phyloP scores from a whole-genome alignment of 1,140 invertebrate genomes.

The Hydropsyche tenuis region DNA sequence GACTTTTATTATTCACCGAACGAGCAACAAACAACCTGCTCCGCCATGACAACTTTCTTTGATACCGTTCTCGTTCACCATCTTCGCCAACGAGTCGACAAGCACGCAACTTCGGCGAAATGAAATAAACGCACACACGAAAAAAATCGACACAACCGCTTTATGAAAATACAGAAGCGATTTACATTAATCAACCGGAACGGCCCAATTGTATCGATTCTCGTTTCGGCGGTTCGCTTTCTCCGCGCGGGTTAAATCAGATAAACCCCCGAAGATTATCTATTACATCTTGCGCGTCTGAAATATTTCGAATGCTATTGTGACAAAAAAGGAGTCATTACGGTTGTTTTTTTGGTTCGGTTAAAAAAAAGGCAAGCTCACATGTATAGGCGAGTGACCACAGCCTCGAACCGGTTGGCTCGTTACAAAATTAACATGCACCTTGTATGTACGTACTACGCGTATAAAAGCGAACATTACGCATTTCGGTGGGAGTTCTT shows the following conservation, averaged over 20 bases:
- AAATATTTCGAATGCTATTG: too few species aligned
- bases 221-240: not conserved
- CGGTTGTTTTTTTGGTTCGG: too few species aligned
- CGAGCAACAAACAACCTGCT: not conserved
- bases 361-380: too few species aligned
- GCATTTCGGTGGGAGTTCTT: not conserved
- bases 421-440: constrained; percentile 11
- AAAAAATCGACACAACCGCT: not conserved
- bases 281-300: too few species aligned
- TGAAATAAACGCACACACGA: not conserved
- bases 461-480: not conserved
- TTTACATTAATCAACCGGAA: constrained; percentile 7
- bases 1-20: not conserved
- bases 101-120: constrained; percentile 5
- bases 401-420: not conserved
- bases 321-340: too few species aligned
- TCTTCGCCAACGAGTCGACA: not conserved
- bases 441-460: not conserved
- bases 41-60: constrained; percentile 35
- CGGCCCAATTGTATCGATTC: not conserved
- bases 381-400: not conserved
- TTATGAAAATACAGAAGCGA: constrained; percentile 12
- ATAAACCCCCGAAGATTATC: not conserved
- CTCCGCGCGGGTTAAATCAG: not conserved
- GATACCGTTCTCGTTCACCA: not conserved